Evolutionary conservation across 2,888 invertebrate genomes (phyloP).

Genomic region (Lasius fuliginosus): DNA sequence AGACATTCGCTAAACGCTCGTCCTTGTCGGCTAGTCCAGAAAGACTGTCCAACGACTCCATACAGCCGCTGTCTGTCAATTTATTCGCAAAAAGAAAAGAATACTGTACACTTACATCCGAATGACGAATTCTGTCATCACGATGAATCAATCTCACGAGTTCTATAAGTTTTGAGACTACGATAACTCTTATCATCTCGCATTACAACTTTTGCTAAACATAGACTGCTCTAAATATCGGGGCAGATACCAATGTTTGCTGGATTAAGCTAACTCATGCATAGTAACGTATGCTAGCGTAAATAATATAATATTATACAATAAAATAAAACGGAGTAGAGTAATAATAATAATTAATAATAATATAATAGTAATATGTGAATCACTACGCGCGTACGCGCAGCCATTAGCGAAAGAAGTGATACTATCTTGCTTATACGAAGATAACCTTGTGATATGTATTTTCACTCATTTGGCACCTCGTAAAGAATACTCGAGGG

Average conservation of each 20-base stretch:
- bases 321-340: conserved; percentile 56
- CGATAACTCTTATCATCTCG: conserved; percentile 56
- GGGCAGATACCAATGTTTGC: conserved; percentile 48
- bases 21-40: neutral
- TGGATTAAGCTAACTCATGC: conserved; percentile 46
- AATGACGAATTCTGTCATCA: conserved; percentile 29
- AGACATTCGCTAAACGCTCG: neutral
- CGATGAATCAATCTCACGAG: conserved; percentile 38
- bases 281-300: conserved; percentile 48
- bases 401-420: neutral
- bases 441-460: conserved; percentile 32
- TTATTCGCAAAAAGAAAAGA: conserved; percentile 25
- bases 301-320: conserved; percentile 59
- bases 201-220: conserved; percentile 42
- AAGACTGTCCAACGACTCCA: conserved; percentile 12
- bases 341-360: conserved; percentile 52
- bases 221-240: conserved; percentile 55
- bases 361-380: conserved; percentile 56
- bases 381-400: conserved; percentile 45
- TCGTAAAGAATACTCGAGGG: neutral
- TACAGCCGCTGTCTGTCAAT: neutral
- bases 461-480: neutral
- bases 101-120: conserved; percentile 21
- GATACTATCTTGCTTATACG: neutral
- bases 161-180: conserved; percentile 57